Evolutionary conservation across 1,140 invertebrate species (phyloP).

Genomic region (Dreissena rostriformis): DNA sequence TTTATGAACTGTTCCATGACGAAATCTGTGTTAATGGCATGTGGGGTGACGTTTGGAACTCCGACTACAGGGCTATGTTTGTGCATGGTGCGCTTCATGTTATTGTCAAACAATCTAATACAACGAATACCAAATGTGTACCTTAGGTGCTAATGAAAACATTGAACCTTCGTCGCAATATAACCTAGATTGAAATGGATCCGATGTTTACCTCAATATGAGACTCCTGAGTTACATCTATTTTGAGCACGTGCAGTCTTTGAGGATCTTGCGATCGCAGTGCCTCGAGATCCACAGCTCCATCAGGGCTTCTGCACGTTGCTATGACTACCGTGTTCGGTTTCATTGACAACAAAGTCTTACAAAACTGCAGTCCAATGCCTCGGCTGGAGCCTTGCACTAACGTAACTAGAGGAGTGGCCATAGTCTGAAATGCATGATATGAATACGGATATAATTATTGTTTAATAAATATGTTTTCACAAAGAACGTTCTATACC

Average conservation of each 20-base stretch:
- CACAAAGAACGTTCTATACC: not conserved
- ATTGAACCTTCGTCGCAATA: too few relatives aligned
- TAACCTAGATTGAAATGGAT: too few relatives aligned
- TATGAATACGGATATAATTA: too few relatives aligned
- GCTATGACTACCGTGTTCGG: slow-evolving; percentile 70
- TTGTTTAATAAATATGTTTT: not conserved
- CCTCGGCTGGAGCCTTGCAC: slow-evolving; percentile 77
- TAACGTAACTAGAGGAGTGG: slow-evolving; percentile 55
- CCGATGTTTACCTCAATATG: slow-evolving; percentile 60
- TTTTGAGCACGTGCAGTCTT: slow-evolving; percentile 63
- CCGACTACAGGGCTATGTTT: too few relatives aligned
- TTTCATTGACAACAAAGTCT: slow-evolving; percentile 64
- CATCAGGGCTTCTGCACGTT: slow-evolving; percentile 72
- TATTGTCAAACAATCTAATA: too few relatives aligned
- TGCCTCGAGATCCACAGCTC: slow-evolving; percentile 58
- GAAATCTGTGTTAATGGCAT: too few relatives aligned
- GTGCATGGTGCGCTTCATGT: too few relatives aligned
- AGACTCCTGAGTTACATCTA: slow-evolving; percentile 74
- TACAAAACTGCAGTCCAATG: slow-evolving; percentile 77
- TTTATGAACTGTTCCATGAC: too few relatives aligned
- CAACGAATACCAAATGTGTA: too few relatives aligned
- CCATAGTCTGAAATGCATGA: not conserved
- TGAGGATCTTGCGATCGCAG: slow-evolving; percentile 54
- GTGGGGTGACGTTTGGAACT: too few relatives aligned
- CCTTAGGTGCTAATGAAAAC: too few relatives aligned